Percentiles rank a stretch among this genome's conserved stretches.
Evolutionary conservation across 2,797 vertebrate species (phyloP).

Genomic region (Anisognathus igniventris): DNA sequence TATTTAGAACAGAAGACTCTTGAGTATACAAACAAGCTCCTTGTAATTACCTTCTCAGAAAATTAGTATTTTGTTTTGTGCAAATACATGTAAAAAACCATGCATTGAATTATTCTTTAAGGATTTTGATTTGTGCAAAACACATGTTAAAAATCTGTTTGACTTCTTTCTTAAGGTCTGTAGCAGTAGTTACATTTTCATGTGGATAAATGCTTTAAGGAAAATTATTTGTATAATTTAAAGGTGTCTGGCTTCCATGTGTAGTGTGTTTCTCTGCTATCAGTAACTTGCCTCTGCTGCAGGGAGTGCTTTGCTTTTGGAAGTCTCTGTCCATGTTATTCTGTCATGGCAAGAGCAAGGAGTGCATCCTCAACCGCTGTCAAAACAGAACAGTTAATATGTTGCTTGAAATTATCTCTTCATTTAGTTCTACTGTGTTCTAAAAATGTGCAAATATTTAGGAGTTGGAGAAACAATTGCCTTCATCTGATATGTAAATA

Average conservation of each 20-base stretch:
- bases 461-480: neutral
- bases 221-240: slow-evolving; percentile 27
- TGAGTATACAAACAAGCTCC: neutral
- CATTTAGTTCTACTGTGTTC: neutral
- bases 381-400: neutral
- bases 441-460: neutral
- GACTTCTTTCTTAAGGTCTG: neutral
- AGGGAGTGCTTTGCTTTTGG: slow-evolving; percentile 8
- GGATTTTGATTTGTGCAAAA: neutral
- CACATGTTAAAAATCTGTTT: neutral
- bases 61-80: neutral
- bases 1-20: neutral
- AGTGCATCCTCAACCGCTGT: neutral
- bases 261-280: neutral
- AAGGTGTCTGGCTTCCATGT: slow-evolving; percentile 2
- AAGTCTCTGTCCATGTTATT: neutral
- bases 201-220: neutral
- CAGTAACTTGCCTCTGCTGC: neutral
- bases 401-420: neutral
- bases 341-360: neutral
- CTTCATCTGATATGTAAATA: slow-evolving; percentile 28
- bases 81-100: neutral
- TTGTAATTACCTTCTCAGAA: neutral
- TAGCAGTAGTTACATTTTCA: neutral
- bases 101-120: neutral